Evolutionary conservation across 2,888 invertebrate genomes (phyloP), one percentile per base, ranked within the genome.

Genomic region (Schizaphis graminum): DNA sequence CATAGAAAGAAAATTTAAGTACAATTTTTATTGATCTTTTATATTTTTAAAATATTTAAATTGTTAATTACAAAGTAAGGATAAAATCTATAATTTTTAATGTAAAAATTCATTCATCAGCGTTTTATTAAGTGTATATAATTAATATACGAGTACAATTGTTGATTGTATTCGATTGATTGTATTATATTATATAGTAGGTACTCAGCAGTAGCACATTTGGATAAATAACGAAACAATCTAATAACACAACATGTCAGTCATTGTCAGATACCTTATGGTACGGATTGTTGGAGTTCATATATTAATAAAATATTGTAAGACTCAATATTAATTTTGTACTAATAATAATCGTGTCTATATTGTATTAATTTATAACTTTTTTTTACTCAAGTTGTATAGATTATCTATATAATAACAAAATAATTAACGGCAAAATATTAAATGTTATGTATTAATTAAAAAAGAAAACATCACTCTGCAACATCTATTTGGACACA

Each of bases 151-250:
- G 44, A 47, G 4, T 47, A 47, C 28, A 86, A 53, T 88, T 88
- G 35, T 35, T 35, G 56, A 24, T 88, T 88, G 24, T 53, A 53
- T 35, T 88, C 35, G 24, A n/a, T n/a, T n/a, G n/a, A n/a, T n/a
- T n/a, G n/a, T n/a, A n/a, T n/a, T n/a, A n/a, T n/a, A n/a, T n/a
- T n/a, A n/a, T n/a, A n/a, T 35, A 53, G 10, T 77, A 8, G 35
- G 35, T 77, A 35, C 35, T 77, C 77, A 77, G 24, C 53, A 24
- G 53, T 88, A 35, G 35, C 53, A 56, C 88, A 88, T 88, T 56
- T 88, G 88, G 35, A 88, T 56, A 88, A 88, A 56, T 88, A 88
- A 88, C 41, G 47, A 86, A 86, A 86, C 86, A 86, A 47, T 77
- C 44, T 86, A 47, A 13, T 86, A n/a, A 86, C 86, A 86, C 28